phyloP scores from a whole-genome alignment of 2,797 vertebrate species.

The Aulostomus chinensis region DNA sequence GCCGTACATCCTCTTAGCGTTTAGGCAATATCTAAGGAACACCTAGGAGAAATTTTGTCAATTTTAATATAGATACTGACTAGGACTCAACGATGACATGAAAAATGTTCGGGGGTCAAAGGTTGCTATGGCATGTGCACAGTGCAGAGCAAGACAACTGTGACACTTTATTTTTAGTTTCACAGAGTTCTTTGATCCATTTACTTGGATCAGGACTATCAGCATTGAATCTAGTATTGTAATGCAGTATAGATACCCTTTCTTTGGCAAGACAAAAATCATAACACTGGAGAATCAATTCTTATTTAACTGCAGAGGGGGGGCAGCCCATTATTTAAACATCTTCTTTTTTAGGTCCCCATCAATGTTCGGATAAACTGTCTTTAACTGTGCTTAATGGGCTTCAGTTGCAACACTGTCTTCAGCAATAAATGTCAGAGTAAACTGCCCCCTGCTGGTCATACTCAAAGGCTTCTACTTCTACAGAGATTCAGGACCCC shows the following conservation, averaged over 20 bases:
- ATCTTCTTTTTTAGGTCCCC: constrained; percentile 8
- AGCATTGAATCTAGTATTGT: neutral
- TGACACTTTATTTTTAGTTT: no score
- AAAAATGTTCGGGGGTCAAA: no score
- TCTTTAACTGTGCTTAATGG: constrained; percentile 19
- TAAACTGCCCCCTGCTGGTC: constrained; percentile 16
- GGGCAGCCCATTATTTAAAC: constrained; percentile 20
- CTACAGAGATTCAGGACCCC: constrained; percentile 7
- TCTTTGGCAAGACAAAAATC: neutral
- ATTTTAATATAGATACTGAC: no score
- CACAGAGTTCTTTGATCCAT: no score
- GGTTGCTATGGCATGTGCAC: no score
- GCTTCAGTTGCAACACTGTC: constrained; percentile 31
- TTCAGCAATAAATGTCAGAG: neutral
- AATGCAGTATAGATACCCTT: neutral
- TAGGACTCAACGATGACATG: no score
- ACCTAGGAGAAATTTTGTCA: no score
- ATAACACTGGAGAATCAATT: neutral
- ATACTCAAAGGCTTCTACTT: constrained; percentile 16
- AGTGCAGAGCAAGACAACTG: no score
- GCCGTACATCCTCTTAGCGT: no score
- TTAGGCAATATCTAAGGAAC: no score
- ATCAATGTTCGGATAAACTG: constrained; percentile 34
- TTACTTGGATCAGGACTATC: neutral
- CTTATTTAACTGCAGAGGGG: constrained; percentile 8